Evolutionary conservation across 2,113 vertebrate species (phyloP).

Genomic region (Silurus glanis): DNA sequence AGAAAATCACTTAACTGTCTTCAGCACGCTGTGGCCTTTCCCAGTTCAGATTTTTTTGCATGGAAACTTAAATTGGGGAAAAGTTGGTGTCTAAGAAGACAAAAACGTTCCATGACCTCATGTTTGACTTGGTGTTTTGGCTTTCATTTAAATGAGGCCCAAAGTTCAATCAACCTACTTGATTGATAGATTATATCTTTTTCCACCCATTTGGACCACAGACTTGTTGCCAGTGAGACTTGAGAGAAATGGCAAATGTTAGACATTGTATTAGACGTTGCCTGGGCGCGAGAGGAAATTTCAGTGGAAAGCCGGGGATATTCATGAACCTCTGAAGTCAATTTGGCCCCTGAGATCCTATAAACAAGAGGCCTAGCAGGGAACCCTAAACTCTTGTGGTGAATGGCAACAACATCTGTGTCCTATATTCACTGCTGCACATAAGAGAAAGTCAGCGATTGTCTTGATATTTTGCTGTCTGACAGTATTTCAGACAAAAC

Average conservation of each 20-base stretch:
- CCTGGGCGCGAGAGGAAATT: conserved; percentile 33
- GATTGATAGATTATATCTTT: conserved; percentile 47
- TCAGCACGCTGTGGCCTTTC: conserved; percentile 53
- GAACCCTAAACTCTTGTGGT: conserved; percentile 44
- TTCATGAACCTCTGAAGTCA: conserved; percentile 46
- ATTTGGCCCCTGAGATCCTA: conserved; percentile 44
- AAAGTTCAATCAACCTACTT: conserved; percentile 45
- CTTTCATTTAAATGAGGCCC: conserved; percentile 38
- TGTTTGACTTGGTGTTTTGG: conserved; percentile 48
- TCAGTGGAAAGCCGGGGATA: conserved; percentile 43
- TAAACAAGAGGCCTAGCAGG: conserved; percentile 53
- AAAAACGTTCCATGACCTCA: conserved; percentile 57
- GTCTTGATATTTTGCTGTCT: conserved; percentile 28
- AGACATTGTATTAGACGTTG: conserved; percentile 46
- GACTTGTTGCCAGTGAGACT: conserved; percentile 22
- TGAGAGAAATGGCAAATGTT: conserved; percentile 43
- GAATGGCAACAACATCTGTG: conserved; percentile 50
- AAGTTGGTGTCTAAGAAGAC: conserved; percentile 45
- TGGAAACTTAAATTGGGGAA: conserved; percentile 55
- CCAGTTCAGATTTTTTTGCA: conserved; percentile 54
- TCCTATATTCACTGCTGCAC: conserved; percentile 41
- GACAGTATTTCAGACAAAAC: conserved; percentile 27
- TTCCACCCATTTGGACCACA: conserved; percentile 10
- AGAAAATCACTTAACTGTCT: conserved; percentile 53
- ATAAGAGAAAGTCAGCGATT: conserved; percentile 32